phyloP scores from a whole-genome alignment of 2,888 invertebrate genomes.

The Rotaria macrura region DNA sequence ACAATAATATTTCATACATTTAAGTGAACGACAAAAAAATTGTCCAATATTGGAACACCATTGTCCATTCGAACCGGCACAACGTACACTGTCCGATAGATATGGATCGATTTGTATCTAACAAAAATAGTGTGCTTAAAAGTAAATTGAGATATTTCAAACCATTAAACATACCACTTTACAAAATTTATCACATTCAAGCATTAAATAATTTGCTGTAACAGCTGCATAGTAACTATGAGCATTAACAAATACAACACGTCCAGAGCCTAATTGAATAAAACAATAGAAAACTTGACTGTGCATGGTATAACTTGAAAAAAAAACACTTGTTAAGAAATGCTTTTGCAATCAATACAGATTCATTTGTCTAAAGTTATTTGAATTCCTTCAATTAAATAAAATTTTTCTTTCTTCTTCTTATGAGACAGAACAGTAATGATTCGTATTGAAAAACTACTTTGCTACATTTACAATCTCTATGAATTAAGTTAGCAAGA shows the following conservation, averaged over 20 bases:
- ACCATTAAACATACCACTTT: not conserved
- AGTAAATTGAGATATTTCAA: not conserved
- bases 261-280: slow-evolving; percentile 63
- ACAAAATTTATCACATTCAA: slow-evolving; percentile 13
- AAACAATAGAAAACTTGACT: no score
- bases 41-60: slow-evolving; percentile 55
- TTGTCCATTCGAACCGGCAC: slow-evolving; percentile 76
- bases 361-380: no score
- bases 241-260: slow-evolving; percentile 83
- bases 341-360: no score
- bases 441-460: no score
- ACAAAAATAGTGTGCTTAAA: not conserved
- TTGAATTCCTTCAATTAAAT: no score
- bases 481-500: no score
- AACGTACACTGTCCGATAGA: slow-evolving; percentile 79
- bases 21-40: slow-evolving; percentile 81
- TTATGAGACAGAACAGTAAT: no score
- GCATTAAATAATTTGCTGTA: slow-evolving; percentile 2
- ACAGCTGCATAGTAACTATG: slow-evolving; percentile 60
- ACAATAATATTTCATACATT: slow-evolving; percentile 86
- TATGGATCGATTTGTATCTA: slow-evolving; percentile 93
- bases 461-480: no score
- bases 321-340: no score
- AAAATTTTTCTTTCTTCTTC: no score
- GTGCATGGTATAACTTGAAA: no score